Conservation (phyloP, 2,113 vertebrate genomes). For the Indri indri region DNA sequence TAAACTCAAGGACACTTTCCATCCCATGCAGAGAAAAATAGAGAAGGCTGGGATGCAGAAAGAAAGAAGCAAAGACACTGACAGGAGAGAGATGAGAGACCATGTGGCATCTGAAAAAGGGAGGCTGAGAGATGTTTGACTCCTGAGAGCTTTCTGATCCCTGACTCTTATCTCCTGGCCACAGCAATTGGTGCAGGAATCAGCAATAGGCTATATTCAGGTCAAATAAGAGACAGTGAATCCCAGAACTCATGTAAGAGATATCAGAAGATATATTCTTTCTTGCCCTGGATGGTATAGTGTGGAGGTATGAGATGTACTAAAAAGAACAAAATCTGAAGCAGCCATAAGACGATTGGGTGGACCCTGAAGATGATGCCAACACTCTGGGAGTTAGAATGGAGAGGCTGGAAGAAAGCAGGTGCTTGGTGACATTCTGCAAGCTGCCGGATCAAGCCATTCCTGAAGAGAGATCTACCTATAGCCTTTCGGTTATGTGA, state of each 20-base stretch:
- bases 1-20: not conserved
- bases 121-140: not conserved
- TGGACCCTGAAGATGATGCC: not conserved
- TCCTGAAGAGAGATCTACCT: not conserved
- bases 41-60: not conserved
- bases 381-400: not conserved
- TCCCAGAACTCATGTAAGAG: not conserved
- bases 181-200: not conserved
- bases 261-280: not conserved
- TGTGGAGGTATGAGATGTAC: not conserved
- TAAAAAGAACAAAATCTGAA: not conserved
- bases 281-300: not conserved
- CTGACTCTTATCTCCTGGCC: slow-evolving; percentile 7
- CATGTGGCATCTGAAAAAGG: not conserved
- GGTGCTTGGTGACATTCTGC: not conserved
- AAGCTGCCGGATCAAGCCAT: not conserved
- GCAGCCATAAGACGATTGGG: not conserved
- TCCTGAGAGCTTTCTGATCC: not conserved
- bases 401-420: not conserved
- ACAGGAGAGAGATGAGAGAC: not conserved
- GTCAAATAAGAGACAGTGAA: not conserved
- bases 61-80: not conserved
- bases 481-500: not conserved
- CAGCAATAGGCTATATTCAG: not conserved
- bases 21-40: not conserved